These are phyloP conservation scores for Drosophila sproati DNA, from an alignment of 1,140 invertebrate species.

Conservation along the genomic window DNA sequence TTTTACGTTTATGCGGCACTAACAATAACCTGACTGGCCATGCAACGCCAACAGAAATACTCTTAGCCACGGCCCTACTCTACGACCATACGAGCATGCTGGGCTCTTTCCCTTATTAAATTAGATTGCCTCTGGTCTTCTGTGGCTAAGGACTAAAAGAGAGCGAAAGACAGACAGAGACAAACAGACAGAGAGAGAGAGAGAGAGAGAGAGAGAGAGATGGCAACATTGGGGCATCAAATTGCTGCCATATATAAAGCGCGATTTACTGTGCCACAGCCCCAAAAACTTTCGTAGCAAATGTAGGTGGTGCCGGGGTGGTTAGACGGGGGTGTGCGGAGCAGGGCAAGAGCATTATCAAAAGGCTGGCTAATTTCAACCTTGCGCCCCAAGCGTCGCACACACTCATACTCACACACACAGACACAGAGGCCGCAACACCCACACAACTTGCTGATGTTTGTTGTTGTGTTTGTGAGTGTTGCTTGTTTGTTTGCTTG, in stretches of 20 bases:
- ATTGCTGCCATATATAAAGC: constrained; percentile 65
- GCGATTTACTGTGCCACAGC: constrained; percentile 40
- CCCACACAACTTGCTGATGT: background rate
- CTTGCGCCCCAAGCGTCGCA: constrained; percentile 33
- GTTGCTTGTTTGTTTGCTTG: background rate
- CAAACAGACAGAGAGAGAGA: background rate
- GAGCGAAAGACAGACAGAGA: background rate
- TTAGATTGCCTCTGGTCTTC: constrained; percentile 42
- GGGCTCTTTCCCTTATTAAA: constrained; percentile 51
- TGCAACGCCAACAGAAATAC: constrained; percentile 8
- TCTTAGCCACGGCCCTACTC: background rate
- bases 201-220: background rate
- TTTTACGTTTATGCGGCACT: constrained; percentile 51
- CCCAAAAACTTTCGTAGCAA: constrained; percentile 16
- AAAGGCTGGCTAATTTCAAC: constrained; percentile 63
- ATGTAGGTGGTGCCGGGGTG: no score
- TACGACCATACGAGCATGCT: background rate
- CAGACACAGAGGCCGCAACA: constrained; percentile 5
- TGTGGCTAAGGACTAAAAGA: background rate
- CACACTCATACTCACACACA: constrained; percentile 10
- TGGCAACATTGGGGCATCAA: constrained; percentile 49
- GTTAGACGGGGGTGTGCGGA: no score
- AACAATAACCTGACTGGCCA: constrained; percentile 50
- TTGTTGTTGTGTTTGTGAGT: background rate
- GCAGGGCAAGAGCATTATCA: constrained; percentile 13